phyloP scores from a whole-genome alignment of 2,113 vertebrate species.

The Rhinogobius similis region DNA sequence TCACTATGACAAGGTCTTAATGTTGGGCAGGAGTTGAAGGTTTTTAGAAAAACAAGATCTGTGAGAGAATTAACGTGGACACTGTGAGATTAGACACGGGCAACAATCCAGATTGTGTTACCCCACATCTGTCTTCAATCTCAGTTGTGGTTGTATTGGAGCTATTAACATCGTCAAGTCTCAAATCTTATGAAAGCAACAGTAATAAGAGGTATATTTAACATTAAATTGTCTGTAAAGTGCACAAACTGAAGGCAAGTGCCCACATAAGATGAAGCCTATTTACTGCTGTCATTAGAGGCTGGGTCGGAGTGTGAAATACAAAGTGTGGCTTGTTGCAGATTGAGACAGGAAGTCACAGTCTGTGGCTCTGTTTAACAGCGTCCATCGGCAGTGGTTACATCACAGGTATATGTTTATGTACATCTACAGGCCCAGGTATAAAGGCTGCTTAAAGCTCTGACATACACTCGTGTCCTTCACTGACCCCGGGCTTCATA shows the following conservation, averaged over 20 bases:
- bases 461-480: background rate
- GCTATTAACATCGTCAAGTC: background rate
- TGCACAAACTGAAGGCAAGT: background rate
- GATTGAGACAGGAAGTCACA: constrained; percentile 59
- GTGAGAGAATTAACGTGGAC: background rate
- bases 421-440: background rate
- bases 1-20: background rate
- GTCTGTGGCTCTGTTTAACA: constrained; percentile 48
- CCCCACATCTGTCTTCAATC: background rate
- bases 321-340: constrained; percentile 64
- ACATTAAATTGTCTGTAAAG: background rate
- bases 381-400: constrained; percentile 57
- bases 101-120: background rate
- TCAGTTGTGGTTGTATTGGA: background rate
- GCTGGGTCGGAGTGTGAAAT: constrained; percentile 20
- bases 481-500: background rate
- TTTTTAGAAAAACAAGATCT: background rate
- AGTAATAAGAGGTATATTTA: background rate
- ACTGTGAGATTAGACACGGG: background rate
- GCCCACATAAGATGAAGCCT: background rate
- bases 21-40: background rate
- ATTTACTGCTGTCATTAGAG: constrained; percentile 13
- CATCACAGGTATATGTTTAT: constrained; percentile 39
- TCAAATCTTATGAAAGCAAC: background rate
- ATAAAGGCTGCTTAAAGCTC: background rate